A percentile compares a stretch with the other conserved stretches of the same genome.
Evolutionary conservation across 1,140 invertebrate genomes (phyloP).

Genomic region (Neodiprion lecontei): DNA sequence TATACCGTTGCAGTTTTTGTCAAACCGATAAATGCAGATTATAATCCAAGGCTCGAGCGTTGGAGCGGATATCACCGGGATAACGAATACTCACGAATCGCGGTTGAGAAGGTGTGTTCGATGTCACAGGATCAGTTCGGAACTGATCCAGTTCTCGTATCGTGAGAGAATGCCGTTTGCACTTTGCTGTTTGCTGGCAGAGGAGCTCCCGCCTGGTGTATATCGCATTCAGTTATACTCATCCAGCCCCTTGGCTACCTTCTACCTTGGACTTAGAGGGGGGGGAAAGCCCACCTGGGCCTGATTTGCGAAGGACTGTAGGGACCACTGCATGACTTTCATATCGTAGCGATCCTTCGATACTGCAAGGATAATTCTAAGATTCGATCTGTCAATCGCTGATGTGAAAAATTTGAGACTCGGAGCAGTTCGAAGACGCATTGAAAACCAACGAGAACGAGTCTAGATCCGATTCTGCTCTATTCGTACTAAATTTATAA

Average conservation of each 20-base stretch:
- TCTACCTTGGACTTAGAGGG: not conserved
- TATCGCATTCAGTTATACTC: not conserved
- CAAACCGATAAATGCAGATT: too few species aligned
- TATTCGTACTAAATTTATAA: too few species aligned
- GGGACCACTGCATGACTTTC: too few species aligned
- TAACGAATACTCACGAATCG: not conserved
- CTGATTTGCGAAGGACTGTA: not conserved
- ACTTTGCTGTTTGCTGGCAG: not conserved
- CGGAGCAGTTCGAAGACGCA: too few species aligned
- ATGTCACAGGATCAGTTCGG: constrained; percentile 33
- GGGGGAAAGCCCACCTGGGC: constrained; percentile 39
- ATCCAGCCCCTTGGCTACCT: constrained; percentile 1
- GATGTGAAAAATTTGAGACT: too few species aligned
- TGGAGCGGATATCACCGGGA: not conserved
- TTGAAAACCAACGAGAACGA: too few species aligned
- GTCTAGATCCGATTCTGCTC: too few species aligned
- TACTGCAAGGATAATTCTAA: too few species aligned
- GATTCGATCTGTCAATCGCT: too few species aligned
- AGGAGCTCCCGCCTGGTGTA: not conserved
- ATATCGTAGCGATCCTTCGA: too few species aligned
- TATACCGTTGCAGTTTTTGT: too few species aligned
- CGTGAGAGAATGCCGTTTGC: constrained; percentile 46
- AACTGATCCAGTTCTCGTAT: constrained; percentile 49
- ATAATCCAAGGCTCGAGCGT: not conserved
- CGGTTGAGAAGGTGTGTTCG: constrained; percentile 12